Base-by-base conservation (phyloP, 2,797 vertebrate genomes). In the Sparidentex hasta region DNA sequence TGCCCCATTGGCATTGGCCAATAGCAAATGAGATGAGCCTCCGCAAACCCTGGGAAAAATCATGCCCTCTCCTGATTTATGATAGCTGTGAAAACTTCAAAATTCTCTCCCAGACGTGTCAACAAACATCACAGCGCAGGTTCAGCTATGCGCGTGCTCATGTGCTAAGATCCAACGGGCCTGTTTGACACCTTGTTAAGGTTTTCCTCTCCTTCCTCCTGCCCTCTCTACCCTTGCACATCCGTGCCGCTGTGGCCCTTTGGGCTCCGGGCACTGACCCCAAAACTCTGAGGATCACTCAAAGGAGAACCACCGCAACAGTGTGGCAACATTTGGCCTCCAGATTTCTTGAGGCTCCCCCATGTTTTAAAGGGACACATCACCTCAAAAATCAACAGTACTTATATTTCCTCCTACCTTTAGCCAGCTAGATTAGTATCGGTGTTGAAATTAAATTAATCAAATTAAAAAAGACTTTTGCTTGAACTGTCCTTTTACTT, bases 121-220 rank as follows among this genome's bases (percentile, higher is more conserved):
- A 95, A 92, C 92, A 95, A 96, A 96, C 94, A 96, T 93, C 90
- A 91, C 89, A 91, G 90, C 38, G 38, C 90, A 87, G 92, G 89
- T 86, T 89, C 76, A 93, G 91, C 87, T 91, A 88, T 86, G 87
- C 61, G 23, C 69, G 75, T 72, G 82, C 86, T 90, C 82, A 82
- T 87, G 91, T 89, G 89, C 85, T 67, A 91, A 93, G 91, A 91
- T 89, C 91, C 91, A 83, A 84, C 54, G 12, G 72, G 76, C 79
- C 90, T 91, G 90, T 93, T 93, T 89, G 78, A 91, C 91, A 92
- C 90, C 92, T 92, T 92, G 92, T 94, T 92, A 89, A 88, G 89
- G 83, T 92, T 91, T 89, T 83, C 83, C 78, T 80, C 86, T 86
- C 59, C 73, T 84, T 85, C 85, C 80, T 88, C 43, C 9, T 81